Evolutionary conservation across 2,797 vertebrate species (phyloP).

Genomic region (Cichlasoma orientale): DNA sequence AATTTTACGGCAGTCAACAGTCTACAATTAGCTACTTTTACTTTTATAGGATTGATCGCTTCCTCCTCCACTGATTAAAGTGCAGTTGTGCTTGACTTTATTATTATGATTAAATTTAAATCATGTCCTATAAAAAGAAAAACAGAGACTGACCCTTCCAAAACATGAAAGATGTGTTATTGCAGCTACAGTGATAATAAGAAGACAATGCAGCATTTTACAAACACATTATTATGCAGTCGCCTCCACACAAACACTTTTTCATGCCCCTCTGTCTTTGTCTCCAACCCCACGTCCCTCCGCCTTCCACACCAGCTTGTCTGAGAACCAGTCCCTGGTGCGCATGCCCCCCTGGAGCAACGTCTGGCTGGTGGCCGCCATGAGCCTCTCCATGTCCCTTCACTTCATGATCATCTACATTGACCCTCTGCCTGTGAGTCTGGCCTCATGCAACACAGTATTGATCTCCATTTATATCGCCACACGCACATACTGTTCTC

Average conservation of each 20-base stretch:
- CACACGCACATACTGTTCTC: background rate
- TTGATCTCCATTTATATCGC: background rate
- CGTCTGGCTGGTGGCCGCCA: slow-evolving; percentile 89
- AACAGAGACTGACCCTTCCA: background rate
- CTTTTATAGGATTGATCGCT: background rate
- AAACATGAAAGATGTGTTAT: background rate
- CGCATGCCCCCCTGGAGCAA: slow-evolving; percentile 97
- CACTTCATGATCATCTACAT: slow-evolving; percentile 97
- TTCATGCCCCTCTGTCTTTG: background rate
- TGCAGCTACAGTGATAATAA: background rate
- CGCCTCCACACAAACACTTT: background rate
- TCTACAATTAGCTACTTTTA: background rate
- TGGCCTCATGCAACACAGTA: background rate
- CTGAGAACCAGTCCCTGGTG: slow-evolving; percentile 92
- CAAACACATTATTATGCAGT: background rate
- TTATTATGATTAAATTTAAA: background rate
- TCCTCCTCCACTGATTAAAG: background rate
- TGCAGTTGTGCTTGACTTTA: too few species aligned
- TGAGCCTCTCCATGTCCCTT: slow-evolving; percentile 95
- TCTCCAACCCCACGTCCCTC: background rate
- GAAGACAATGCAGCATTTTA: background rate
- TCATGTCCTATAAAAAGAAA: background rate
- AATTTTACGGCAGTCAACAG: background rate
- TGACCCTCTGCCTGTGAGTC: slow-evolving; percentile 83
- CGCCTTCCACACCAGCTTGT: slow-evolving; percentile 80